Percentiles rank a stretch among this genome's conserved stretches.
phyloP scores from a whole-genome alignment of 2,888 invertebrate species.

The Xanthia togata region DNA sequence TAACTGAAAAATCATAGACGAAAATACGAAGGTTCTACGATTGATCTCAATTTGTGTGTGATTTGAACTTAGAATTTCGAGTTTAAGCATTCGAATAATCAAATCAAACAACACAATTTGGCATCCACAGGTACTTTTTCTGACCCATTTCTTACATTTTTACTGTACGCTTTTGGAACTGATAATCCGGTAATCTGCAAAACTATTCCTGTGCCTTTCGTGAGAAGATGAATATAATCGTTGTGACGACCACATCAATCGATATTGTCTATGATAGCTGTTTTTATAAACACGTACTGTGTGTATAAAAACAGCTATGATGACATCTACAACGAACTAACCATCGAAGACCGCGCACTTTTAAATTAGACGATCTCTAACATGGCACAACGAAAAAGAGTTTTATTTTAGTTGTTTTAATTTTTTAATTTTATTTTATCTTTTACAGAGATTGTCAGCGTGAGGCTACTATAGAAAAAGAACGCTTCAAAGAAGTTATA shows the following conservation, averaged over 20 bases:
- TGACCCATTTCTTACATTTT: neutral
- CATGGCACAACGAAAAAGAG: neutral
- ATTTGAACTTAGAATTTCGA: neutral
- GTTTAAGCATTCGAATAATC: neutral
- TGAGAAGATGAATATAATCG: neutral
- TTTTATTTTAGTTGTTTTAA: neutral
- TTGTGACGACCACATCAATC: too few species aligned
- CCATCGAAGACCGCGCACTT: neutral
- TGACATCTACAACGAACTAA: too few species aligned
- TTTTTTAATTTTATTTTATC: neutral
- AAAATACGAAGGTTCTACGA: neutral
- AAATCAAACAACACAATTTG: neutral
- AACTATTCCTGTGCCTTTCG: neutral
- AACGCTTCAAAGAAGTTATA: constrained; percentile 88
- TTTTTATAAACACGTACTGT: neutral
- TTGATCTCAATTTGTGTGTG: neutral
- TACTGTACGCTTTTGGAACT: neutral
- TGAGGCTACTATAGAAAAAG: constrained; percentile 88
- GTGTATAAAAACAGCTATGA: too few species aligned
- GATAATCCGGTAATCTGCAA: neutral
- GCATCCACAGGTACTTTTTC: neutral
- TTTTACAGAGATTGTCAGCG: constrained; percentile 85
- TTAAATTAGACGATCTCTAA: neutral
- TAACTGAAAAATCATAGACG: too few species aligned
- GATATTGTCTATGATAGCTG: neutral